Base-by-base conservation (phyloP, 2,888 invertebrate species). In the Sicus ferrugineus region DNA sequence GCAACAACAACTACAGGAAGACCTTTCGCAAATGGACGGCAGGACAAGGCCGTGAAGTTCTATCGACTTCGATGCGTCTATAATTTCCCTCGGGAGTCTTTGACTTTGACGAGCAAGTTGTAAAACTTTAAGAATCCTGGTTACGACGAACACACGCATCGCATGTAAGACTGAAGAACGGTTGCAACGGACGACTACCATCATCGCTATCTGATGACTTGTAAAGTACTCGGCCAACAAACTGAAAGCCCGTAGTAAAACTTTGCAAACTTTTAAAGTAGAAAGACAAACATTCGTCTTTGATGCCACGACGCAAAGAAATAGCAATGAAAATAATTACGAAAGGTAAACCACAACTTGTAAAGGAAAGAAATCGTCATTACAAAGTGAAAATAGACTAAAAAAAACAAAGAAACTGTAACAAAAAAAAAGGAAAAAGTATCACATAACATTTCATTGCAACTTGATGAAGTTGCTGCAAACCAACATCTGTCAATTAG, bases 21-120 rank as follows among this genome's bases (percentile, higher is more conserved):
- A 56, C 28, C 54, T 66, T 66, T 38, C 65, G n/a, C n/a, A n/a
- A n/a, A n/a, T n/a, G n/a, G n/a, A n/a, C n/a, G n/a, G n/a, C n/a
- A n/a, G n/a, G n/a, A n/a, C n/a, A n/a, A n/a, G n/a, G n/a, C n/a
- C 19, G 28, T 23, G 11, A 26, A 26, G 21, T 42, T 70, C 78
- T 73, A 75, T 75, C 73, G 58, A 28, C 28, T 11, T 56, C 28
- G 28, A 80, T 78, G 81, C 78, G 83, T 82, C 81, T 82, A 81
- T 82, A 81, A 82, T 82, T 82, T 82, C 82, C 82, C 82, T 71
- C 79, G 82, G 82, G 82, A 81, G 82, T 82, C 80, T 82, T 82
- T 82, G 83, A 82, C 82, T 82, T 82, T 82, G 83, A 82, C 82
- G 82, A 82, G 83, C 82, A 82, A 82, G 82, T 82, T 82, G 82